Percentiles rank a stretch among this genome's conserved stretches.
These are phyloP conservation scores for Hapalemur alaotrensis DNA, from an alignment of 2,797 vertebrate genomes.

Conservation along the genomic window DNA sequence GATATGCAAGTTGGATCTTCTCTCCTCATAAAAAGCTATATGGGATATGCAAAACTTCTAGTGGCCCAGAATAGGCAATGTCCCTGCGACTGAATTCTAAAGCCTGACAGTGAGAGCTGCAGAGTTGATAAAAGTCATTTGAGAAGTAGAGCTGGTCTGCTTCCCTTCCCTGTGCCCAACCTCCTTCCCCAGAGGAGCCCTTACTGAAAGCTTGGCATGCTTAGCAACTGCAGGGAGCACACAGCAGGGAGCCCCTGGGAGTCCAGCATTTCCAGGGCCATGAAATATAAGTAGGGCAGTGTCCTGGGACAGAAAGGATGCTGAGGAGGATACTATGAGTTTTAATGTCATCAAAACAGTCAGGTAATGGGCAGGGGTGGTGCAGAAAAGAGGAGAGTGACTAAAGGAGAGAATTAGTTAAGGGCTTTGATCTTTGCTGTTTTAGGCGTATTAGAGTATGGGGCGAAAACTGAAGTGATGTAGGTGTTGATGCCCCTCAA, in stretches of 20 bases:
- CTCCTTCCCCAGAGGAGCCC: background rate
- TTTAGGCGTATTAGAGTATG: background rate
- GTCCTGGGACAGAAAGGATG: background rate
- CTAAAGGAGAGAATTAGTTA: background rate
- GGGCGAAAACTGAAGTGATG: background rate
- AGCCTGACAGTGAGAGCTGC: background rate
- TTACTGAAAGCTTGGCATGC: background rate
- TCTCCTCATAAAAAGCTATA: background rate
- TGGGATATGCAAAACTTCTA: background rate
- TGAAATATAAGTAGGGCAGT: background rate
- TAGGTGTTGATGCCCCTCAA: background rate
- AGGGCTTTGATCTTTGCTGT: background rate
- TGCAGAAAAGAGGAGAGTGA: background rate
- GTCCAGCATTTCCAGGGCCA: background rate
- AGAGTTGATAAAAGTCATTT: background rate
- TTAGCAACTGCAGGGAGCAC: background rate
- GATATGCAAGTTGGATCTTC: too few species aligned
- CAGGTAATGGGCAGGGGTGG: background rate
- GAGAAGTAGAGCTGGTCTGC: background rate
- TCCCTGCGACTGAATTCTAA: background rate
- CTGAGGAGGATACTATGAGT: background rate
- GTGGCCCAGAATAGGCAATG: background rate
- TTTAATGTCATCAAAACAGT: too few species aligned
- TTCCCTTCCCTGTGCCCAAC: background rate
- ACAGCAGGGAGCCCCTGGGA: background rate